Percentiles rank a stretch among this genome's conserved stretches.
phyloP scores from a whole-genome alignment of 2,113 vertebrate genomes.

The Sinocyclocheilus grahami region DNA sequence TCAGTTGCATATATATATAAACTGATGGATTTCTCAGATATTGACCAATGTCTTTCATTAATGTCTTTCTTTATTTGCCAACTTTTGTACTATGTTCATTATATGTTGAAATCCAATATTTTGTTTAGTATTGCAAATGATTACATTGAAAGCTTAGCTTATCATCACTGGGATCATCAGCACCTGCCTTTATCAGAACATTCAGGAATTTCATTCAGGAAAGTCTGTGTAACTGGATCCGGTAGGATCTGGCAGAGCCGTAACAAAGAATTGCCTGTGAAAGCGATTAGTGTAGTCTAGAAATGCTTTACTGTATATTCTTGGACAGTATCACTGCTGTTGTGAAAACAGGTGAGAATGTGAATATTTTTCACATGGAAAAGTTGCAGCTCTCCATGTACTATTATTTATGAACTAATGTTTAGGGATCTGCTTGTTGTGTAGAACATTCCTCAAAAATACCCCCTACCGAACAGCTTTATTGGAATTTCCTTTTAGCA shows the following conservation, averaged over 20 bases:
- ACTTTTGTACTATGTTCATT: background rate
- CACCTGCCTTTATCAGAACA: conserved; percentile 29
- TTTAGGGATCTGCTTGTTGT: background rate
- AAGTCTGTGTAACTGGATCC: conserved; percentile 34
- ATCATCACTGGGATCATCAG: conserved; percentile 21
- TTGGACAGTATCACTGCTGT: conserved; percentile 34
- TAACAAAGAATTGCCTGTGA: conserved; percentile 32
- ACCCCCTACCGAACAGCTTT: background rate
- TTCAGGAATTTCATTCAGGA: background rate
- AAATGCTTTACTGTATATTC: conserved; percentile 27
- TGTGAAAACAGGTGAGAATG: conserved; percentile 30
- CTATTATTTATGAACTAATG: background rate
- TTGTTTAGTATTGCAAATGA: background rate
- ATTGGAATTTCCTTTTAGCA: conserved; percentile 27
- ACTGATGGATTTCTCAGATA: background rate
- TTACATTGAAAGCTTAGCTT: conserved; percentile 5
- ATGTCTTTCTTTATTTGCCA: background rate
- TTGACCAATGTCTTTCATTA: background rate
- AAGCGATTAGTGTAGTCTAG: conserved; percentile 47
- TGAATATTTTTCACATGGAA: background rate
- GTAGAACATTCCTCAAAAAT: background rate
- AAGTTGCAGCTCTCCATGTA: background rate
- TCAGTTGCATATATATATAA: background rate
- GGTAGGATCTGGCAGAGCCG: conserved; percentile 28
- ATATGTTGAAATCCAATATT: background rate